phyloP scores from a whole-genome alignment of 1,140 invertebrate genomes.

The Argopecten irradians region DNA sequence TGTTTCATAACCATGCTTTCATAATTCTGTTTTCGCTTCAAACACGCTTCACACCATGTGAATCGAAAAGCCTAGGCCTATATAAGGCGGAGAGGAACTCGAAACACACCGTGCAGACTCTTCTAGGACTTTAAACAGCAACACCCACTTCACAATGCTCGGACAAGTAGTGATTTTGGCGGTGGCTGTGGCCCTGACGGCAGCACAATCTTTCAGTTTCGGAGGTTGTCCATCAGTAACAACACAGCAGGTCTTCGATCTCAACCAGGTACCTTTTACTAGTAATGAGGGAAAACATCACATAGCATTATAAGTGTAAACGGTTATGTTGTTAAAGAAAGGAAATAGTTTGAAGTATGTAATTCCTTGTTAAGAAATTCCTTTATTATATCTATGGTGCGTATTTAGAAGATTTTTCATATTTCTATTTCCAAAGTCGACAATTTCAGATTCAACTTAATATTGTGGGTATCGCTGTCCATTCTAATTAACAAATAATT shows the following conservation, averaged over 20 bases:
- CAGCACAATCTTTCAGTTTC: not conserved
- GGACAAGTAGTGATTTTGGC: not conserved
- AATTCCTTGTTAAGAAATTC: too few relatives aligned
- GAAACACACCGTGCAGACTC: not conserved
- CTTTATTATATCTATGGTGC: too few relatives aligned
- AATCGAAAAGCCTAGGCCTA: not conserved
- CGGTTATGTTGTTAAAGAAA: too few relatives aligned
- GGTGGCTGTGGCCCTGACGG: not conserved
- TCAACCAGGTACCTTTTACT: not conserved
- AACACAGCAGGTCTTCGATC: not conserved
- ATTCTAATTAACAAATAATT: too few relatives aligned
- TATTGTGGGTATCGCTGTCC: too few relatives aligned
- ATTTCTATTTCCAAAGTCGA: too few relatives aligned
- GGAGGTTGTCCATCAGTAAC: not conserved
- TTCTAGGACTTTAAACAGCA: not conserved
- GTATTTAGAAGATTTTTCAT: too few relatives aligned
- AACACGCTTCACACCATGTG: not conserved
- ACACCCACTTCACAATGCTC: not conserved
- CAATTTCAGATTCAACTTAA: too few relatives aligned
- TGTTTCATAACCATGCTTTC: not conserved
- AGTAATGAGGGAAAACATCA: too few relatives aligned
- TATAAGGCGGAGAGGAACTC: not conserved
- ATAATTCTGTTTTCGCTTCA: not conserved
- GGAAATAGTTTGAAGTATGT: too few relatives aligned
- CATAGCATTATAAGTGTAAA: too few relatives aligned